Percentiles rank a stretch among this genome's conserved stretches.
phyloP scores from a whole-genome alignment of 2,797 vertebrate species.

The Australoheros facetus region DNA sequence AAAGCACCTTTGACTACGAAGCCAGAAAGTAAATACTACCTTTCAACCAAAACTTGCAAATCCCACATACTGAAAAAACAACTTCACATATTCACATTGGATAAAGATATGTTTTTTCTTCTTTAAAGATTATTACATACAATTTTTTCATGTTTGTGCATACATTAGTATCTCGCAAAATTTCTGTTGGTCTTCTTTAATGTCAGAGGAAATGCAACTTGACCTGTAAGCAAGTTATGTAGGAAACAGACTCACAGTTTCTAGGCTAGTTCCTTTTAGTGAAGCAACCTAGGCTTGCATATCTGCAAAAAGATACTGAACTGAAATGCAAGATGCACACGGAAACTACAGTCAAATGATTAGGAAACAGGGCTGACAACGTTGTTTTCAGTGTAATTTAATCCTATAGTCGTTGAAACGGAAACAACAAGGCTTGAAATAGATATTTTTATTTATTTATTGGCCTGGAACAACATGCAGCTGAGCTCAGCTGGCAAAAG shows the following conservation, averaged over 20 bases:
- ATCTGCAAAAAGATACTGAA: background rate
- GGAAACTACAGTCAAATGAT: background rate
- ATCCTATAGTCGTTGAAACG: background rate
- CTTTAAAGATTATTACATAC: no score
- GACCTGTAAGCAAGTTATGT: slow-evolving; percentile 34
- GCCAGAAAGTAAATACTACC: background rate
- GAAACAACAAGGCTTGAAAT: background rate
- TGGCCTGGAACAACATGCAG: background rate
- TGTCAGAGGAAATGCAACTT: slow-evolving; percentile 54
- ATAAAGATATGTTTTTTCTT: no score
- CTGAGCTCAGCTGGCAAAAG: slow-evolving; percentile 21
- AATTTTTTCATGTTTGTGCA: no score
- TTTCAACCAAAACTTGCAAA: background rate
- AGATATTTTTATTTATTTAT: background rate
- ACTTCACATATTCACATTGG: no score
- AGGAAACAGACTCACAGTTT: slow-evolving; percentile 1
- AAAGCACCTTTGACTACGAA: background rate
- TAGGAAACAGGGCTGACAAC: background rate
- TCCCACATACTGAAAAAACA: no score
- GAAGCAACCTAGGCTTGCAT: background rate
- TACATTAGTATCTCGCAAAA: background rate
- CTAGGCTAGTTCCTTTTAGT: slow-evolving; percentile 25
- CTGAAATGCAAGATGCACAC: slow-evolving; percentile 7
- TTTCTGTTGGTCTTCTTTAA: background rate
- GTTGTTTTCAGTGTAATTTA: background rate